Evolutionary conservation across 30 jellyfish, hydroid and myxozoan species (phyloP).

Genomic region (Morbakka virulenta): DNA sequence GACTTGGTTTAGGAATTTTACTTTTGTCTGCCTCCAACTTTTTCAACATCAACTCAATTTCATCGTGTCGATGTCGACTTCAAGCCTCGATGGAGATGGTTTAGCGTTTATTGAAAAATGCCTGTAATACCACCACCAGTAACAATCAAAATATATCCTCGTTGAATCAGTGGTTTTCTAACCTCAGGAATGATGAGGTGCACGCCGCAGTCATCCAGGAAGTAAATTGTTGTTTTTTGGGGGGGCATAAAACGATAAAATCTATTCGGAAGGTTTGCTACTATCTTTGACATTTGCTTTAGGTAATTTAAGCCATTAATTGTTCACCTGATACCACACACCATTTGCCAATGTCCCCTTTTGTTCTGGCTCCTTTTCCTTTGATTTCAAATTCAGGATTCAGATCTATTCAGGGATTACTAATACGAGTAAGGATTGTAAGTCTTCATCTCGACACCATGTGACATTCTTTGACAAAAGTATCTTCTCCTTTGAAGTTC

Average conservation of each 20-base stretch:
- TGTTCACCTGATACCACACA: no score
- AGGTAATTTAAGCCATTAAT: constrained; percentile 53
- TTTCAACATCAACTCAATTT: constrained; percentile 51
- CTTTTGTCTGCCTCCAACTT: constrained; percentile 1
- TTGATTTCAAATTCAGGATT: constrained; percentile 46
- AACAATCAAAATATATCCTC: constrained; percentile 54
- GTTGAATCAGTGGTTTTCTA: constrained; percentile 17
- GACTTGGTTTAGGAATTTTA: constrained; percentile 52
- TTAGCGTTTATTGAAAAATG: constrained; percentile 28
- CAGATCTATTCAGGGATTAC: background rate
- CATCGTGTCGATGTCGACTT: constrained; percentile 30
- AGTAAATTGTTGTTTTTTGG: constrained; percentile 40
- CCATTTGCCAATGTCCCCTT: no score
- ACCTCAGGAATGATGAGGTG: constrained; percentile 75
- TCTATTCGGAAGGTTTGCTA: constrained; percentile 36
- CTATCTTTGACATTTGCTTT: constrained; percentile 46
- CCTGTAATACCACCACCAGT: constrained; percentile 80
- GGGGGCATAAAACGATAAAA: constrained; percentile 38
- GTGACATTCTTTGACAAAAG: constrained; percentile 47
- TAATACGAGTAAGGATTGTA: constrained; percentile 24
- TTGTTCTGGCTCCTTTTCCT: constrained; percentile 57
- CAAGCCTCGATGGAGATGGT: constrained; percentile 18
- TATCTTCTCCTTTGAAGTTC: constrained; percentile 30
- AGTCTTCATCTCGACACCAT: constrained; percentile 56
- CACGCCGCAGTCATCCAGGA: constrained; percentile 43